Evolutionary conservation across 2,797 vertebrate species (phyloP), one percentile per base, ranked within the genome.

Genomic region (Cichlasoma orientale): DNA sequence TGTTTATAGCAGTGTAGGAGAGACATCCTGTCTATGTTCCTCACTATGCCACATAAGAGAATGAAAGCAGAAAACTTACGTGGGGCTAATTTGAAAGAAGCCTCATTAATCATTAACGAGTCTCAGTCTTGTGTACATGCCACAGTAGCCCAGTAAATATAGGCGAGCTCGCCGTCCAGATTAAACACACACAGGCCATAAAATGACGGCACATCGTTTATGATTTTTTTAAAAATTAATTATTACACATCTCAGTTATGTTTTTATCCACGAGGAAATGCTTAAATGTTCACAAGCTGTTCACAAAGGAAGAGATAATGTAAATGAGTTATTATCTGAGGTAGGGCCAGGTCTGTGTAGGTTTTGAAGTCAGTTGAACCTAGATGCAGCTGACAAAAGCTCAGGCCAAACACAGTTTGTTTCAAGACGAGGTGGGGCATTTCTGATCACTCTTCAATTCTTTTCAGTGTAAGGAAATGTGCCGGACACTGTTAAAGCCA

Each of bases 401-500:
- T 81, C 23, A 63, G 23, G 29, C 55, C 36, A 11, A 54, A 61
- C 72, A 75, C 75, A 23, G 47, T 71, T 79, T 85, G 86, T 88
- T 89, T 87, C 63, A 85, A 82, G 86, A 83, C 31, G 80, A 93
- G 92, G 86, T 86, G 91, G 82, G 89, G 88, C 86, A 82, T 85
- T 82, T 86, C 80, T 88, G 84, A 88, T 85, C 78, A 52, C 88
- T 87, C 88, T 80, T 88, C 85, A 78, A 88, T 84, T 85, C 90
- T 89, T 95, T 94, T 94, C 92, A 94, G 80, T 1, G 31, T 93
- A 92, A 94, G 92, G 87, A 95, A 94, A 95, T 93, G 85, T 91
- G 84, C 92, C 90, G 90, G 95, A 94, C 89, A 87, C 93, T 89
- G 86, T 92, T 87, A 85, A 92, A 94, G 83, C 81, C 89, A 56